These are phyloP conservation scores for Colinus virginianus DNA, from an alignment of 2,113 vertebrate species.

Conservation along the genomic window DNA sequence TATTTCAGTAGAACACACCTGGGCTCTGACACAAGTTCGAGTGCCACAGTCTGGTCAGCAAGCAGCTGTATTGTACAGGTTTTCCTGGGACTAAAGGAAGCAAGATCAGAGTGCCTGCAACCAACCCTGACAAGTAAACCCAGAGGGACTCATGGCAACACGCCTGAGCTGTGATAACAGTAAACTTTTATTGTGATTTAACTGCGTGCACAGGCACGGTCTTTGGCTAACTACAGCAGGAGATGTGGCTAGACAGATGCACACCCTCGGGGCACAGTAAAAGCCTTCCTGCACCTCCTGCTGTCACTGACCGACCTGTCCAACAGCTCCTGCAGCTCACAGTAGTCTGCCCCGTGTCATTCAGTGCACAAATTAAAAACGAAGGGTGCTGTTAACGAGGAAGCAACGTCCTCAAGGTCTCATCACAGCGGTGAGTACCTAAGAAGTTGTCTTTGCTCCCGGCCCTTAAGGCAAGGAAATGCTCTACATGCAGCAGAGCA, in stretches of 20 bases:
- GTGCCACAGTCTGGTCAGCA: not conserved
- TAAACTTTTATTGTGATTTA: not conserved
- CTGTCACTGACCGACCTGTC: not conserved
- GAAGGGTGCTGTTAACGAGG: not conserved
- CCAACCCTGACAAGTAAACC: not conserved
- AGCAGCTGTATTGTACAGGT: not conserved
- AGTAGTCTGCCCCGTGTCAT: not conserved
- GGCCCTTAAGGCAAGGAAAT: not conserved
- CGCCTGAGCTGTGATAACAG: not conserved
- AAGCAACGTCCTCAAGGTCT: not conserved
- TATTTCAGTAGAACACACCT: not conserved
- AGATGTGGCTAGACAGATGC: conserved; percentile 20
- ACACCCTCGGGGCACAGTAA: conserved; percentile 15
- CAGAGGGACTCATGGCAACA: not conserved
- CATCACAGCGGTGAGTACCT: not conserved
- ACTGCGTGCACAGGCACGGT: not conserved
- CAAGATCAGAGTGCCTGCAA: not conserved
- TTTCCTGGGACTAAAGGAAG: not conserved
- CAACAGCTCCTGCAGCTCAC: conserved; percentile 10
- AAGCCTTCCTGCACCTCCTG: not conserved
- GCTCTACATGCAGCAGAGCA: not conserved
- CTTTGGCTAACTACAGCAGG: not conserved
- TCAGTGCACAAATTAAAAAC: not conserved
- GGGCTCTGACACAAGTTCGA: not conserved
- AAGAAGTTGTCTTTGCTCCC: not conserved